A percentile compares a stretch with the other conserved stretches of the same genome.
These are phyloP conservation scores for Ommatoiulus sabulosus DNA, from an alignment of 2,888 invertebrate genomes.

Conservation along the genomic window DNA sequence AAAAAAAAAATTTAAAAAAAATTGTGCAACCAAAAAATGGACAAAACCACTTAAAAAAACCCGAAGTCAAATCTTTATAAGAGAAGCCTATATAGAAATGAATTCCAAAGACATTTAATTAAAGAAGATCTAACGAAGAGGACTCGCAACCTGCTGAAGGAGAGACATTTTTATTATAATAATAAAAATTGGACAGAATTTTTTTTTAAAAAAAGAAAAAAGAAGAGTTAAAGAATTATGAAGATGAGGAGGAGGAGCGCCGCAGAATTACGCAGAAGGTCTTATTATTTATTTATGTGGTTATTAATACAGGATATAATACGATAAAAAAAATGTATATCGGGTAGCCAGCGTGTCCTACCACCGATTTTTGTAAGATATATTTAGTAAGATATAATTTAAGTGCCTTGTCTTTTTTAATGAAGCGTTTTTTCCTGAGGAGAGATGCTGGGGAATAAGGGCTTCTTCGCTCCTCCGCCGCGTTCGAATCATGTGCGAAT, in stretches of 20 bases:
- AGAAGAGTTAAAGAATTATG: background rate
- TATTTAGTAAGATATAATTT: slow-evolving; percentile 52
- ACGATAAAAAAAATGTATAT: slow-evolving; percentile 51
- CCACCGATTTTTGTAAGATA: slow-evolving; percentile 48
- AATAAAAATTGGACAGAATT: slow-evolving; percentile 32
- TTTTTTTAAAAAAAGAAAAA: slow-evolving; percentile 4
- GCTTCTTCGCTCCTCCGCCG: background rate
- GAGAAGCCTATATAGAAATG: slow-evolving; percentile 27
- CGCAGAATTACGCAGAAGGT: slow-evolving; percentile 6
- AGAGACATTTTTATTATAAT: slow-evolving; percentile 27
- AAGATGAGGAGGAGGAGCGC: slow-evolving; percentile 4
- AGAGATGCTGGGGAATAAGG: background rate
- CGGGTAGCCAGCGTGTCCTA: slow-evolving; percentile 17
- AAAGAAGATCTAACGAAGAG: slow-evolving; percentile 16
- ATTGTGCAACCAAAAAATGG: background rate
- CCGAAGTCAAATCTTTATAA: slow-evolving; percentile 23
- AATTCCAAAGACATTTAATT: slow-evolving; percentile 22
- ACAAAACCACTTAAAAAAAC: slow-evolving; percentile 20
- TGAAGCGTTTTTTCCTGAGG: background rate
- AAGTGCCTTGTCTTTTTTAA: slow-evolving; percentile 47
- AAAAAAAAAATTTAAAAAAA: background rate
- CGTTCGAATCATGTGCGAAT: slow-evolving; percentile 29
- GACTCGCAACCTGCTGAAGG: background rate
- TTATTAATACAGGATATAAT: slow-evolving; percentile 45
- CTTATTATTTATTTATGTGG: slow-evolving; percentile 55